phyloP scores from a whole-genome alignment of 2,797 vertebrate genomes.

The Zonotrichia albicollis region DNA sequence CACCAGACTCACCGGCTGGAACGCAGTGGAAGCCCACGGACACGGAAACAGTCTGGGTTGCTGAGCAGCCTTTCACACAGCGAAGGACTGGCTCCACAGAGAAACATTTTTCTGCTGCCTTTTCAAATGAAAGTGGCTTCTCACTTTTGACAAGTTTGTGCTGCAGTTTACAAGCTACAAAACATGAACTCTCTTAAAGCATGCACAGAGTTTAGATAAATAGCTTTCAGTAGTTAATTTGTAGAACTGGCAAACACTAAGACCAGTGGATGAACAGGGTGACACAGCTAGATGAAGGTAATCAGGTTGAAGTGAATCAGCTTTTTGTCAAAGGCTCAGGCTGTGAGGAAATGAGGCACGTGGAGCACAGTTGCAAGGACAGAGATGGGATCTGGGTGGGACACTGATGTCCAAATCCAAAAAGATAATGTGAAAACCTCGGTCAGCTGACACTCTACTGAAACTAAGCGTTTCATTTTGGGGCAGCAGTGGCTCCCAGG shows the following conservation, averaged over 20 bases:
- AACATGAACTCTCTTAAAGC: not conserved
- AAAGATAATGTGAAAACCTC: not conserved
- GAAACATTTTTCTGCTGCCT: slow-evolving; percentile 24
- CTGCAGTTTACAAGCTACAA: slow-evolving; percentile 58
- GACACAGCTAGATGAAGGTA: not conserved
- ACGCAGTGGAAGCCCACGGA: slow-evolving; percentile 54
- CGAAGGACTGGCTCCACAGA: slow-evolving; percentile 45
- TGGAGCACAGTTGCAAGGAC: not conserved
- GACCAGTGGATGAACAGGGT: not conserved
- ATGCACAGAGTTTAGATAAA: not conserved
- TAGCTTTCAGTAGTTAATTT: not conserved
- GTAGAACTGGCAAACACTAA: not conserved
- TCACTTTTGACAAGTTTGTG: slow-evolving; percentile 25
- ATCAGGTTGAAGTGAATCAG: not conserved
- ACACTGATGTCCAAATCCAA: not conserved
- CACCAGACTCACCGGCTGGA: slow-evolving; percentile 10
- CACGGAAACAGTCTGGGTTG: not conserved
- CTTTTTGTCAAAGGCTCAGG: not conserved
- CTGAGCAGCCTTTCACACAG: slow-evolving; percentile 18
- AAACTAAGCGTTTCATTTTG: not conserved
- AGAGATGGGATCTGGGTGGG: not conserved
- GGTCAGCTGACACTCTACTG: not conserved
- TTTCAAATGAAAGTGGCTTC: not conserved
- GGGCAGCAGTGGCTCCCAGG: not conserved
- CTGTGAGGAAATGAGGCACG: not conserved